phyloP scores from a whole-genome alignment of 2,888 invertebrate genomes.

The Boloria euphrosyne region DNA sequence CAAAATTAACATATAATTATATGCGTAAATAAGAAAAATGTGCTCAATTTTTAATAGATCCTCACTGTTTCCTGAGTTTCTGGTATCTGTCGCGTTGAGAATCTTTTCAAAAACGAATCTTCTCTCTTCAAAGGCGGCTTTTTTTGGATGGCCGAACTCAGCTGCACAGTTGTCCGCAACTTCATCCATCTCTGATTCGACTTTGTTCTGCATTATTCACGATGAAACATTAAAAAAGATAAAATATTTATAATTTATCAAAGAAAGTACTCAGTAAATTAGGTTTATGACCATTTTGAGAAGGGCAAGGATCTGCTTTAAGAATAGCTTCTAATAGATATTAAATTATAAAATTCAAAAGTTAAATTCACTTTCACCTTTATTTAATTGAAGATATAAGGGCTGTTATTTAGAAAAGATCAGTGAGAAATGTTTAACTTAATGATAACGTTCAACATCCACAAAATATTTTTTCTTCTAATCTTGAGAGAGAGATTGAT shows the following conservation, averaged over 20 bases:
- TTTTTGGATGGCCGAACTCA: constrained; percentile 94
- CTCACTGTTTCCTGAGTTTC: constrained; percentile 91
- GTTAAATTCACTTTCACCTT: background rate
- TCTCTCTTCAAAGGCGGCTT: constrained; percentile 95
- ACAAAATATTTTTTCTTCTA: background rate
- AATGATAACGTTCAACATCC: constrained; percentile 5
- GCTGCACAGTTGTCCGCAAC: constrained; percentile 95
- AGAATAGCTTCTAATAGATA: background rate
- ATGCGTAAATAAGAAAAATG: constrained; percentile 1
- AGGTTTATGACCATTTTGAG: background rate
- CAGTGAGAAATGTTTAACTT: constrained; percentile 5
- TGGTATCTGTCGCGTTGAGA: constrained; percentile 95
- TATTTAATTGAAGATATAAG: background rate
- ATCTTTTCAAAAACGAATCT: constrained; percentile 95
- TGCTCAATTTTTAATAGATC: constrained; percentile 26
- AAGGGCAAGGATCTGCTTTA: constrained; percentile 3
- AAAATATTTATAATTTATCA: background rate
- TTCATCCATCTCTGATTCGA: constrained; percentile 98
- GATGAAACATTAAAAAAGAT: constrained; percentile 20
- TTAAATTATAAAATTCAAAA: background rate
- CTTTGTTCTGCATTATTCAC: constrained; percentile 86
- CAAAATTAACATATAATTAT: constrained; percentile 11
- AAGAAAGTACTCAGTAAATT: background rate
- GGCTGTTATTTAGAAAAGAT: background rate
- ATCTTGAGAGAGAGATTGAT: too few relatives aligned